Percentiles rank a stretch among this genome's conserved stretches.
phyloP scores from a whole-genome alignment of 2,888 invertebrate species.

The Ochropleura plecta region DNA sequence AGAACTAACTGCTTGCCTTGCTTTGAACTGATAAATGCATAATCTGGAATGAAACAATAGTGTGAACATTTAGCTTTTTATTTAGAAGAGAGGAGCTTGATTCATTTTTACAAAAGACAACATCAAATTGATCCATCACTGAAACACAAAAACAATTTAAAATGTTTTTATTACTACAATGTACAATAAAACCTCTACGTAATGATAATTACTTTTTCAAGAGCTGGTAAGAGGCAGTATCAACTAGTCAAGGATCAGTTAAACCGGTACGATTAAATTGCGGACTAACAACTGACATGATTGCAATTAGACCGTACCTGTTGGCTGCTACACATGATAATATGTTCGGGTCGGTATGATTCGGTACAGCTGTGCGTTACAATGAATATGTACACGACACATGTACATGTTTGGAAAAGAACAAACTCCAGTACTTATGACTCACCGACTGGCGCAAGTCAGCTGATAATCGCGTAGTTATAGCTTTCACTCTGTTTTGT shows the following conservation, averaged over 20 bases:
- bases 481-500: too few species aligned
- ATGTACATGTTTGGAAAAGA: not conserved
- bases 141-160: too few species aligned
- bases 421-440: not conserved
- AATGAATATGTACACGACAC: too few species aligned
- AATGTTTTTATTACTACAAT: not conserved
- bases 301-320: too few species aligned
- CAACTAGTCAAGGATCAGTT: not conserved
- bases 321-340: too few species aligned
- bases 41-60: constrained; percentile 2
- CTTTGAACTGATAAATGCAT: not conserved
- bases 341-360: too few species aligned
- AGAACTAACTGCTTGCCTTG: constrained; percentile 14
- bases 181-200: not conserved
- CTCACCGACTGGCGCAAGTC: too few species aligned
- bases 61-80: not conserved
- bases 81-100: not conserved
- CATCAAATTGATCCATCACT: not conserved
- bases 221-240: not conserved
- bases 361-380: too few species aligned
- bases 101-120: not conserved
- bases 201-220: not conserved
- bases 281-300: not conserved
- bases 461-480: too few species aligned
- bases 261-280: not conserved